Evolutionary conservation across 53 echinoderm and acorn worm genomes (phyloP).

Genomic region (Apostichopus leukothele): DNA sequence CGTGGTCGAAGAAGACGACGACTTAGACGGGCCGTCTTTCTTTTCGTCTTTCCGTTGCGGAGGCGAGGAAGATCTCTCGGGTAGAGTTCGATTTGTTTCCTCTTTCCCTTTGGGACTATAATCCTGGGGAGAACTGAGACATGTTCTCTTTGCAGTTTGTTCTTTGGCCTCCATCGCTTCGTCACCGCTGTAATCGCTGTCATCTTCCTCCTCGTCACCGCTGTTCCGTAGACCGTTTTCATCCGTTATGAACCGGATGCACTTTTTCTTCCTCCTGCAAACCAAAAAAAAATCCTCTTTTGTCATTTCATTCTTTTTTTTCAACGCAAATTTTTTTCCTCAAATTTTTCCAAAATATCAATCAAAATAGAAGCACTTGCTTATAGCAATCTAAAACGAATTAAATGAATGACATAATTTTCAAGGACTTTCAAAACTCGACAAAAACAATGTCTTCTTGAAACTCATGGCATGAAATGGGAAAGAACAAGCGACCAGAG

Average conservation of each 20-base stretch:
- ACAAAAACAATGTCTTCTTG: too few species aligned
- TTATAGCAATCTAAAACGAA: too few species aligned
- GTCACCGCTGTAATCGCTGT: constrained; percentile 67
- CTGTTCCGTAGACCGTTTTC: constrained; percentile 75
- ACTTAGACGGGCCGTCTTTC: constrained; percentile 42
- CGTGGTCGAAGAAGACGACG: constrained; percentile 27
- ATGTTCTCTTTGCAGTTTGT: constrained; percentile 32
- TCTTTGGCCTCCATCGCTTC: constrained; percentile 52
- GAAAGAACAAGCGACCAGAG: too few species aligned
- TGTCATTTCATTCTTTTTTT: too few species aligned
- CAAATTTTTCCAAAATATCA: too few species aligned
- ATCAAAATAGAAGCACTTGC: too few species aligned
- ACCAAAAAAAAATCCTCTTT: too few species aligned
- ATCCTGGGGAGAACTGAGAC: constrained; percentile 50
- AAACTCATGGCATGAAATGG: too few species aligned
- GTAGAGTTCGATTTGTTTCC: constrained; percentile 29
- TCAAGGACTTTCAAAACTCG: too few species aligned
- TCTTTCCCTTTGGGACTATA: constrained; percentile 38
- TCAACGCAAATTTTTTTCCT: too few species aligned
- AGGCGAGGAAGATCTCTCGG: neutral
- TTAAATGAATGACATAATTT: too few species aligned
- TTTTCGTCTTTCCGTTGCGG: constrained; percentile 19
- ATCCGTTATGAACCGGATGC: constrained; percentile 88
- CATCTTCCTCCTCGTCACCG: constrained; percentile 73
- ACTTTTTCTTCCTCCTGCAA: constrained; percentile 99